Conservation (phyloP, 2,888 invertebrate genomes). For the Brenthis ino region DNA sequence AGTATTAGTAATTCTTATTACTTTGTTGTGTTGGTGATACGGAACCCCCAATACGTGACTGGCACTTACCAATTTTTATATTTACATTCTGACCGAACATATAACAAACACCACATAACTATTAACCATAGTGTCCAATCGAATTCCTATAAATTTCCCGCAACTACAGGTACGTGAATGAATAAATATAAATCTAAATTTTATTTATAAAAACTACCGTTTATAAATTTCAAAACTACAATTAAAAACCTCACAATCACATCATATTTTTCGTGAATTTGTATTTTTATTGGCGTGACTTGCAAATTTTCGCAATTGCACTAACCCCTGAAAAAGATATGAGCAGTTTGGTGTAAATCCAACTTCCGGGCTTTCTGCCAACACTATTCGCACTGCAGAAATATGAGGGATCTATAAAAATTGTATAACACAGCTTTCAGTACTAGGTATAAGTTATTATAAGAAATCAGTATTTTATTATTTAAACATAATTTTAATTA, state of each 20-base stretch:
- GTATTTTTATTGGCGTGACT: slow-evolving; percentile 44
- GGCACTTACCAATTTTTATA: no score
- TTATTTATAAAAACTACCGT: slow-evolving; percentile 8
- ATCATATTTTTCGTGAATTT: slow-evolving; percentile 33
- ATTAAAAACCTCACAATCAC: slow-evolving; percentile 31
- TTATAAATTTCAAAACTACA: slow-evolving; percentile 27
- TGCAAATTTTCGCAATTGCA: slow-evolving; percentile 44
- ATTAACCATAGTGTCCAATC: no score
- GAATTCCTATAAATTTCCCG: no score
- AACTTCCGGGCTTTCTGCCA: slow-evolving; percentile 60
- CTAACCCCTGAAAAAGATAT: slow-evolving; percentile 49
- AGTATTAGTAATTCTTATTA: no score
- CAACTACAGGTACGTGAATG: background rate
- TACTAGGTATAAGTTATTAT: slow-evolving; percentile 38
- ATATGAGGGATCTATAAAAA: slow-evolving; percentile 63
- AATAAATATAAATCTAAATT: slow-evolving; percentile 10
- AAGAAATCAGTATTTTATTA: background rate
- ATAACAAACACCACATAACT: no score
- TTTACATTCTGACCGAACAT: no score
- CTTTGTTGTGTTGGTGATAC: no score
- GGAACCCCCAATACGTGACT: no score
- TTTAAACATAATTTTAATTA: background rate
- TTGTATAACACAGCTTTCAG: slow-evolving; percentile 48
- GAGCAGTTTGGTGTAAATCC: slow-evolving; percentile 57
- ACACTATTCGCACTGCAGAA: slow-evolving; percentile 65